Evolutionary conservation across 2,113 vertebrate species (phyloP).

Genomic region (Poeciliopsis retropinna): DNA sequence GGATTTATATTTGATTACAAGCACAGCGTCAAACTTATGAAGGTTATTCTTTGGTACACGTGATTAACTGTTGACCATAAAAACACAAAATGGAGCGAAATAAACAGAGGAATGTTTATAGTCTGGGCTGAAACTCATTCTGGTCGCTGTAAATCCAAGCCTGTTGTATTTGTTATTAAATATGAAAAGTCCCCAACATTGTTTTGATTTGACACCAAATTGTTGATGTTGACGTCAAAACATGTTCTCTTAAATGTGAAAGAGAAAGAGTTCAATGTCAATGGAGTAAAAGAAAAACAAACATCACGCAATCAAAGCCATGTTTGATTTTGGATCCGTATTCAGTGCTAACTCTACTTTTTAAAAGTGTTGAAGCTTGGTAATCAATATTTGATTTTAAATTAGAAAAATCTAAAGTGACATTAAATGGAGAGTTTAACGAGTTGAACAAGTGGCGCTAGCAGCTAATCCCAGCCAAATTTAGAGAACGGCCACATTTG

Average conservation of each 20-base stretch:
- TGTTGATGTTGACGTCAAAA: background rate
- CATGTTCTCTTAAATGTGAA: background rate
- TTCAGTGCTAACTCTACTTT: too few species aligned
- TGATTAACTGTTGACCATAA: background rate
- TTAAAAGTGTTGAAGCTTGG: too few species aligned
- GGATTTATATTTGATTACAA: background rate
- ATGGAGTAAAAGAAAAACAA: background rate
- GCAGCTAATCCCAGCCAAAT: too few species aligned
- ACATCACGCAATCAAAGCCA: too few species aligned
- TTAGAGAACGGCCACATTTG: too few species aligned
- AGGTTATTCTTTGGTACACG: background rate
- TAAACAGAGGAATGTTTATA: background rate
- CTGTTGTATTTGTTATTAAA: background rate
- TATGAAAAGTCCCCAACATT: background rate
- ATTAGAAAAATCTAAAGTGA: too few species aligned
- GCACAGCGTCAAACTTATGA: background rate
- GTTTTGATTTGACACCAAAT: background rate
- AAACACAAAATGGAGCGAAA: slow-evolving; percentile 8
- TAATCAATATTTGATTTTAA: too few species aligned
- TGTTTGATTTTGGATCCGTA: too few species aligned
- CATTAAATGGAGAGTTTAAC: too few species aligned
- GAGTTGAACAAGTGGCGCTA: too few species aligned
- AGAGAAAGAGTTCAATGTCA: background rate
- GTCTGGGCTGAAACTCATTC: background rate
- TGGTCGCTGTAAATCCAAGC: background rate